Evolutionary conservation across 2,888 invertebrate genomes (phyloP).

Genomic region (Drosophila subquinaria): DNA sequence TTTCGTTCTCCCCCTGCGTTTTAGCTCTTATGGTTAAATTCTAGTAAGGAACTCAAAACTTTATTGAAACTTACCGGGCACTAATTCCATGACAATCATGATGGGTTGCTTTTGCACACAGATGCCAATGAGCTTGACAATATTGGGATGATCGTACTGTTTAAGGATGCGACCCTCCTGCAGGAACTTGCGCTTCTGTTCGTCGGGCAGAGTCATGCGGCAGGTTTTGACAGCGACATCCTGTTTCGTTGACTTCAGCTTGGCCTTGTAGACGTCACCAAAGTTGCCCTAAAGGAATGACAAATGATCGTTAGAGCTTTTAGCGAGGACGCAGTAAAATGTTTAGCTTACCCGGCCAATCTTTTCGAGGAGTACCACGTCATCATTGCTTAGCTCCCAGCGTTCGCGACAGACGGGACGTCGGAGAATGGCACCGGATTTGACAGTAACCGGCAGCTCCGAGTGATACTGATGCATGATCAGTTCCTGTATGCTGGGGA

Average conservation of each 20-base stretch:
- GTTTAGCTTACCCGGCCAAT: conserved; percentile 92
- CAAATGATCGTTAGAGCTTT: background rate
- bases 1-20: no score
- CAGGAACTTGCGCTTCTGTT: conserved; percentile 96
- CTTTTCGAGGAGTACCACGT: conserved; percentile 95
- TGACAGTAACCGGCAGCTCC: conserved; percentile 94
- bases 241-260: conserved; percentile 92
- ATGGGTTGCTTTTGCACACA: conserved; percentile 99
- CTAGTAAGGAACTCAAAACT: background rate
- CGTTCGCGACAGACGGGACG: conserved; percentile 94
- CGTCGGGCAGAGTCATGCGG: conserved; percentile 96
- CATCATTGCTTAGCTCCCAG: conserved; percentile 98
- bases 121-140: conserved; percentile 97
- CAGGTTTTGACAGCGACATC: conserved; percentile 99
- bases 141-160: conserved; percentile 98
- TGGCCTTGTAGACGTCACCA: conserved; percentile 98
- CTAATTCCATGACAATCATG: conserved; percentile 99
- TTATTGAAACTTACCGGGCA: conserved; percentile 86
- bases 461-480: conserved; percentile 95
- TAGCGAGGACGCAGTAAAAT: no score
- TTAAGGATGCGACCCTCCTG: conserved; percentile 98
- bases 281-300: conserved; percentile 93
- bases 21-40: no score
- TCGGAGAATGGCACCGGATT: conserved; percentile 95
- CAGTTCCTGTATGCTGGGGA: conserved; percentile 96